Evolutionary conservation across 2,797 vertebrate genomes (phyloP).

Genomic region (Sebastes aleutianus): DNA sequence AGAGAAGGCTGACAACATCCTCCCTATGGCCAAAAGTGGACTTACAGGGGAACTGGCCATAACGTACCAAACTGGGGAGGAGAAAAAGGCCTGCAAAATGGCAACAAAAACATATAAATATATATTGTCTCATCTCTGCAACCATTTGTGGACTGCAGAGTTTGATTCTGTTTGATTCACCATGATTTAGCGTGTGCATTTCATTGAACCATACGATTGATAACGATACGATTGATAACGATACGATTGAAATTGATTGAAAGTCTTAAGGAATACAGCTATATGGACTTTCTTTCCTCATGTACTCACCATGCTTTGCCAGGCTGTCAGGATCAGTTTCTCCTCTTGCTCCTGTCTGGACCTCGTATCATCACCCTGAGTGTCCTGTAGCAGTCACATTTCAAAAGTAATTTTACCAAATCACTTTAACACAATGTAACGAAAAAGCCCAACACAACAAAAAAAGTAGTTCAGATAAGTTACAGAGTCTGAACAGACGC

Average conservation of each 20-base stretch:
- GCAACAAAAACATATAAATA: not conserved
- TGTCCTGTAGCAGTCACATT: conserved; percentile 15
- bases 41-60: not conserved
- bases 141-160: not conserved
- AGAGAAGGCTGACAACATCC: not conserved
- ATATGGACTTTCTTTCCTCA: not conserved
- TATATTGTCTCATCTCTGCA: not conserved
- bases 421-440: not conserved
- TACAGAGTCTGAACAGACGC: not conserved
- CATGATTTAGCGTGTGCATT: not conserved
- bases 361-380: conserved; percentile 64
- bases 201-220: not conserved
- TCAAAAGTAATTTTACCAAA: not conserved
- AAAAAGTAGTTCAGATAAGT: not conserved
- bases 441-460: not conserved
- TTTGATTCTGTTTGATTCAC: not conserved
- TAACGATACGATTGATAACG: no score
- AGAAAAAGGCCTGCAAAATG: not conserved
- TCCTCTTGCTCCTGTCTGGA: conserved; percentile 81
- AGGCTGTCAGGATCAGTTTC: conserved; percentile 83
- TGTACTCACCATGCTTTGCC: conserved; percentile 84
- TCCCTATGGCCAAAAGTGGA: not conserved
- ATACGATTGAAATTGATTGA: not conserved
- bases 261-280: not conserved
- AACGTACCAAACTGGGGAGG: not conserved